Percentiles rank a stretch among this genome's conserved stretches.
phyloP scores from a whole-genome alignment of 2,888 invertebrate species.

The Dryobotodes eremita region DNA sequence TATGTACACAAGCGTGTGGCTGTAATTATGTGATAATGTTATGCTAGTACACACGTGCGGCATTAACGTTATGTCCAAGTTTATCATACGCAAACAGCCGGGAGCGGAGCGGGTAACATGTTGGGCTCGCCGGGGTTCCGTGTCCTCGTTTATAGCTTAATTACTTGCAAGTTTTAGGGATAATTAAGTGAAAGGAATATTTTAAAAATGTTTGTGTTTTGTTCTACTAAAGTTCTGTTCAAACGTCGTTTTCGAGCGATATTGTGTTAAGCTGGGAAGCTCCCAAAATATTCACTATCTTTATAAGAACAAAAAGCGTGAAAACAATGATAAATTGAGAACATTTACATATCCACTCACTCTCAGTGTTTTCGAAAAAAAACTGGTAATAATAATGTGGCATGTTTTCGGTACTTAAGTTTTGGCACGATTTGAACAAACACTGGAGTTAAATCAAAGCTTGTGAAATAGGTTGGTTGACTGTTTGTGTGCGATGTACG shows the following conservation, averaged over 20 bases:
- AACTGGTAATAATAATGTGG: background rate
- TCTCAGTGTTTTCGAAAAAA: conserved; percentile 7
- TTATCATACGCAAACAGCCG: conserved; percentile 64
- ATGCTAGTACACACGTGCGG: conserved; percentile 46
- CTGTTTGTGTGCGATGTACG: conserved; percentile 8
- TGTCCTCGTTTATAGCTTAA: conserved; percentile 40
- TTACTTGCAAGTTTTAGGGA: conserved; percentile 24
- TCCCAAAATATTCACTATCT: conserved; percentile 25
- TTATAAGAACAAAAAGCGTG: conserved; percentile 11
- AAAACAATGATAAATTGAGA: conserved; percentile 27
- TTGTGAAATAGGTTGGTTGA: conserved; percentile 9
- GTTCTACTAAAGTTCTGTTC: background rate
- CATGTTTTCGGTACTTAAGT: background rate
- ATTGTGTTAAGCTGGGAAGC: background rate
- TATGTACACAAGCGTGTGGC: conserved; percentile 10
- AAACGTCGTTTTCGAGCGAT: background rate
- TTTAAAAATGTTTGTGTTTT: background rate
- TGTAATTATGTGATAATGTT: conserved; percentile 64
- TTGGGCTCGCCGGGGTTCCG: background rate
- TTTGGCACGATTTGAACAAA: conserved; percentile 15
- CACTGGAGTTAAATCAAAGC: conserved; percentile 4
- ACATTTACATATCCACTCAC: conserved; percentile 1
- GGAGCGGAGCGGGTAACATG: background rate
- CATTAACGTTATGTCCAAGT: conserved; percentile 48
- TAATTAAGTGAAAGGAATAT: conserved; percentile 2